A percentile compares a stretch with the other conserved stretches of the same genome.
phyloP scores from a whole-genome alignment of 2,888 invertebrate genomes.

The Callimorpha dominula region DNA sequence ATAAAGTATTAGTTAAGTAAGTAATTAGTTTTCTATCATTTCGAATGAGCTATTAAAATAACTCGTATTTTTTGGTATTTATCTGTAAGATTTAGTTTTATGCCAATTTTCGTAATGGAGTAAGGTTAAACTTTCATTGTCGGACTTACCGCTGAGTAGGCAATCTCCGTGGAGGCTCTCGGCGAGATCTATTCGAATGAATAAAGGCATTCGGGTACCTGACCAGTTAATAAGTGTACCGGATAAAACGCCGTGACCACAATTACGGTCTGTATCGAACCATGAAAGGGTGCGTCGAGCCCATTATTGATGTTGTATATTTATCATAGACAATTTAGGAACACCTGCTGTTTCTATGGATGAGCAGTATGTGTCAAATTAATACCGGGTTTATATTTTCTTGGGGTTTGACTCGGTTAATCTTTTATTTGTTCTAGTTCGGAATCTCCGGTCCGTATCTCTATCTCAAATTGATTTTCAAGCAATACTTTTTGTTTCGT shows the following conservation, averaged over 20 bases:
- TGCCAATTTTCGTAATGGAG: constrained; percentile 38
- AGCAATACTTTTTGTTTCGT: constrained; percentile 42
- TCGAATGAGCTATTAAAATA: constrained; percentile 37
- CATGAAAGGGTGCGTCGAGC: constrained; percentile 70
- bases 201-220: constrained; percentile 24
- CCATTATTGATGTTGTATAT: constrained; percentile 79
- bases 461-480: constrained; percentile 53
- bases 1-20: constrained; percentile 56
- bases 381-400: constrained; percentile 64
- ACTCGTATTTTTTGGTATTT: constrained; percentile 45
- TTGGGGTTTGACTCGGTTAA: constrained; percentile 59
- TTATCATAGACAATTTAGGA: constrained; percentile 81
- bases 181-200: constrained; percentile 13
- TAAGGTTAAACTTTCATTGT: constrained; percentile 37
- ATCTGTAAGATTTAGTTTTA: constrained; percentile 42
- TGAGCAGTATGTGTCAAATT: constrained; percentile 78
- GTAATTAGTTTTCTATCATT: constrained; percentile 32
- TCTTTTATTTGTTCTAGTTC: constrained; percentile 63
- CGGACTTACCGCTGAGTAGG: constrained; percentile 23
- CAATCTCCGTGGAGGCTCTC: constrained; percentile 26
- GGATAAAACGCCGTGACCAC: constrained; percentile 65
- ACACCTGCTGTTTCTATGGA: constrained; percentile 81
- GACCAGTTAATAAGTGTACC: constrained; percentile 55
- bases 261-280: constrained; percentile 69
- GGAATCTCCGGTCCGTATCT: constrained; percentile 45